A percentile compares a stretch with the other conserved stretches of the same genome.
These are phyloP conservation scores for Paramacrobiotus metropolitanus DNA, from an alignment of 1,140 invertebrate species.

Conservation along the genomic window DNA sequence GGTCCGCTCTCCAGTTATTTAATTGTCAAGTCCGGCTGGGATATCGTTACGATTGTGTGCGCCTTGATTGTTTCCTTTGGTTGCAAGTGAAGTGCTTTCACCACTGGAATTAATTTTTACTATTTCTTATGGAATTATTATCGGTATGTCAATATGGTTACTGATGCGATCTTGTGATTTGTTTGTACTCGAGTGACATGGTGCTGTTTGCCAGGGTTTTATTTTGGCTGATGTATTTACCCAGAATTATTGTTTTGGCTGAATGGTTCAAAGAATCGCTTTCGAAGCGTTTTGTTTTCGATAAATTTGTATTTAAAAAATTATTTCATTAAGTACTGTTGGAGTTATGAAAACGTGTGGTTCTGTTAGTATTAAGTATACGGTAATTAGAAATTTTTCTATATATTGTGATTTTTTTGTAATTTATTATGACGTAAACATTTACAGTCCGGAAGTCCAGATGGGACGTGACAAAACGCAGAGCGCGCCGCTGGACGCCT, in stretches of 20 bases:
- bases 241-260: not conserved
- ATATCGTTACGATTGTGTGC: not conserved
- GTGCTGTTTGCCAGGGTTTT: not conserved
- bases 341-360: no score
- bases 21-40: not conserved
- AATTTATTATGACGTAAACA: no score
- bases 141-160: not conserved
- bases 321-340: no score
- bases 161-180: no score
- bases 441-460: no score
- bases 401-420: no score
- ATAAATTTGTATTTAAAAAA: no score
- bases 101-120: not conserved
- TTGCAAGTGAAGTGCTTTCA: not conserved
- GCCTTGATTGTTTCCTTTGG: not conserved
- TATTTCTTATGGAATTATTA: not conserved
- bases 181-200: not conserved
- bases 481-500: no score
- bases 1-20: not conserved
- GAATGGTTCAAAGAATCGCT: not conserved
- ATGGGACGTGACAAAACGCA: no score
- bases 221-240: not conserved
- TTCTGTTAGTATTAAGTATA: no score
- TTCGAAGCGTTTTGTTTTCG: no score
- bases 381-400: no score